Conservation (phyloP, 30 jellyfish, hydroid and myxozoan species). For the Pelagia noctiluca region DNA sequence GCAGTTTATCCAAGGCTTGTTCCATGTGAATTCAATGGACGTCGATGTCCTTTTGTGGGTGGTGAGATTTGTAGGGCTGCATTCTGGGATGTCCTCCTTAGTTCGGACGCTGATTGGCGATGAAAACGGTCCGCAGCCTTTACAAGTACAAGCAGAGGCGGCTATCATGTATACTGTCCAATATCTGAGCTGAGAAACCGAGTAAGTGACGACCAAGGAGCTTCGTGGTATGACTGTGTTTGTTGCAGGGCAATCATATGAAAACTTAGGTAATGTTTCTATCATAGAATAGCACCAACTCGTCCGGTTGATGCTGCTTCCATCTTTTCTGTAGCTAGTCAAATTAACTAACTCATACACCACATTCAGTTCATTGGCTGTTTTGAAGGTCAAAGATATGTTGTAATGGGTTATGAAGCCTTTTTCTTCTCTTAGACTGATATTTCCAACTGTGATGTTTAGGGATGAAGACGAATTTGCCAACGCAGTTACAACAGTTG, state of each 20-base stretch:
- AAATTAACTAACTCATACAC: too few relatives aligned
- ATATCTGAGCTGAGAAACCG: slow-evolving; percentile 22
- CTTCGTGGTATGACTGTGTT: background rate
- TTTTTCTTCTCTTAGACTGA: slow-evolving; percentile 47
- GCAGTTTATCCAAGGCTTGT: slow-evolving; percentile 20
- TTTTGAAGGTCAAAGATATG: slow-evolving; percentile 4
- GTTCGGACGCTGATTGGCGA: slow-evolving; percentile 1
- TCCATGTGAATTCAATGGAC: slow-evolving; percentile 40
- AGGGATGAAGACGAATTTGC: slow-evolving; percentile 35
- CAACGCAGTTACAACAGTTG: background rate
- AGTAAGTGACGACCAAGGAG: slow-evolving; percentile 3
- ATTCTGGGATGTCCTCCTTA: slow-evolving; percentile 53
- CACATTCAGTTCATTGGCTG: background rate
- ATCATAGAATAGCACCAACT: too few relatives aligned
- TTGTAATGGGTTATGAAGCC: slow-evolving; percentile 51
- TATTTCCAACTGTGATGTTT: slow-evolving; percentile 32
- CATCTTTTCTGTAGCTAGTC: too few relatives aligned
- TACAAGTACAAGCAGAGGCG: slow-evolving; percentile 69
- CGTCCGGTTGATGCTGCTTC: too few relatives aligned
- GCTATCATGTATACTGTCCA: slow-evolving; percentile 45
- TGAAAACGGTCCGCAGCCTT: slow-evolving; percentile 62
- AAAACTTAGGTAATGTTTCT: background rate
- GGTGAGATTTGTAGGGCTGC: slow-evolving; percentile 17
- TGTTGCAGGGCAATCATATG: background rate
- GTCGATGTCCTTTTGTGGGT: slow-evolving; percentile 24